Evolutionary conservation across 2,888 invertebrate species (phyloP), one percentile per base, ranked within the genome.

Genomic region (Acleris literana): DNA sequence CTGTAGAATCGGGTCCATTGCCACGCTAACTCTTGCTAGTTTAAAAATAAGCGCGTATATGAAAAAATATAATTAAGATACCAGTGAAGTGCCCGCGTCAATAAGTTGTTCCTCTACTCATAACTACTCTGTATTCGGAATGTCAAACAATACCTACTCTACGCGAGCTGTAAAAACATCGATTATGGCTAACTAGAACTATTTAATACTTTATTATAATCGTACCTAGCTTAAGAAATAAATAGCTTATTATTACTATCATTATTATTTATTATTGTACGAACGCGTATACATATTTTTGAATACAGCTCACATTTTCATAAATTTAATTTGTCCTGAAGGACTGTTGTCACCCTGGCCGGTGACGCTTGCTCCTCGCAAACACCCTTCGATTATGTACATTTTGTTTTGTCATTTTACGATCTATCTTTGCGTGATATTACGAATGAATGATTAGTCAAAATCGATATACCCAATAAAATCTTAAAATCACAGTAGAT

Each of bases 261-360:
- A 76, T 78, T 79, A 85, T 87, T 81, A 85, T 83, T 82, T 89
- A 88, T 89, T 92, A 92, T 92, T 92, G 92, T 92, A 87, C 92
- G 87, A 86, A 89, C 84, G 92, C 92, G 92, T 92, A 92, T 92
- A 92, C 92, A 90, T 86, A 83, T 87, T 87, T 86, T 88, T 88
- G 83, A 88, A 85, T 90, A 89, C 87, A 90, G 89, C 88, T 90
- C 88, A 88, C 65, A 70, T 67, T 74, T 71, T 69, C 68, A 64
- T 68, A 60, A 58, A 52, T 56, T 66, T 61, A 64, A 49, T 43
- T 68, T 52, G 68, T 70, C 63, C 65, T 55, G 57, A 61, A 59
- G 54, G 64, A 69, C 64, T 52, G 58, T 68, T 57, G 69, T 65
- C 68, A 62, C 60, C 25, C 25, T 5, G 25, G 25, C n/a, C n/a